Conservation (phyloP, 2,888 invertebrate species). For the Cerastis leucographa region DNA sequence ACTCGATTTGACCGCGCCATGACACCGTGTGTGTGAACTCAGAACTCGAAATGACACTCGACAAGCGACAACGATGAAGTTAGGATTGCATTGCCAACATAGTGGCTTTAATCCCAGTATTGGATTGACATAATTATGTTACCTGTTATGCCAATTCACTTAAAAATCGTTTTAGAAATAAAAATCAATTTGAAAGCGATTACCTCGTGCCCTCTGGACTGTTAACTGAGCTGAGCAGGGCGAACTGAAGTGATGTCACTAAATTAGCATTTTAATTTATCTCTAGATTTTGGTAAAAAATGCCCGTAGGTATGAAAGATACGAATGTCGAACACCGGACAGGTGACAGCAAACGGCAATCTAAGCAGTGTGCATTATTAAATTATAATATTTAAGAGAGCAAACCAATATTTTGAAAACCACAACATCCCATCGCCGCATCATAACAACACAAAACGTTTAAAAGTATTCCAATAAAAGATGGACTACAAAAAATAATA, state of each 20-base stretch:
- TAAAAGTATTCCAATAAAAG: constrained; percentile 64
- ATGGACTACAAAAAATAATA: constrained; percentile 70
- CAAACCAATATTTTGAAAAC: constrained; percentile 44
- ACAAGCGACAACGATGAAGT: too few species aligned
- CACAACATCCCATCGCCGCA: constrained; percentile 49
- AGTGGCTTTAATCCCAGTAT: too few species aligned
- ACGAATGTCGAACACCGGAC: constrained; percentile 7
- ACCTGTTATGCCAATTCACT: background rate
- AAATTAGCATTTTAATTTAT: constrained; percentile 20
- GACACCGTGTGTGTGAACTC: too few species aligned
- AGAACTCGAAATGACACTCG: too few species aligned
- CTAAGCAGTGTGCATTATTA: constrained; percentile 24
- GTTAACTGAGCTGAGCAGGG: background rate
- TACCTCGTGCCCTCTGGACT: background rate
- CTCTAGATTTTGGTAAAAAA: constrained; percentile 14
- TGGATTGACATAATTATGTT: too few species aligned
- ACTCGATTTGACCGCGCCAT: too few species aligned
- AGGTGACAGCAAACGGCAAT: constrained; percentile 31
- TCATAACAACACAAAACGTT: constrained; percentile 58
- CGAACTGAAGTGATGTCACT: background rate
- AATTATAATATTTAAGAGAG: constrained; percentile 12
- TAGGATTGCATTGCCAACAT: too few species aligned
- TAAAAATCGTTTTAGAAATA: background rate
- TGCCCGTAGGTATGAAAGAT: constrained; percentile 7
- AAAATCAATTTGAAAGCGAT: background rate